Conservation (phyloP, 1,140 invertebrate genomes). For the Lepidurus packardi region DNA sequence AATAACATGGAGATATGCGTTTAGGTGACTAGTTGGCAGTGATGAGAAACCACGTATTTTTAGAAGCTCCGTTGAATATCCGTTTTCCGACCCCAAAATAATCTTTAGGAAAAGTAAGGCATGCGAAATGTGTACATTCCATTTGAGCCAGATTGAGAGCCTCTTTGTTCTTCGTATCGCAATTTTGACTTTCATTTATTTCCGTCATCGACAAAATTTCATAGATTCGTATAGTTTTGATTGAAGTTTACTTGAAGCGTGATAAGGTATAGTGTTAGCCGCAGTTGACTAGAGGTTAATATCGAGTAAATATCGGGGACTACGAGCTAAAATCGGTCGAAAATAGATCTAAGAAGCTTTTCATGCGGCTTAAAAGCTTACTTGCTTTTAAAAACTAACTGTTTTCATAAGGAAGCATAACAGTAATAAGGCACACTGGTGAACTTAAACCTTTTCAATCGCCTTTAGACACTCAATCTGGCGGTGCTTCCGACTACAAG, state of each 20-base stretch:
- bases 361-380: neutral
- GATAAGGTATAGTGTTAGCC: neutral
- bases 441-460: neutral
- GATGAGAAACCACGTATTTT: slow-evolving; percentile 11
- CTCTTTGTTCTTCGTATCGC: neutral
- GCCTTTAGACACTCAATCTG: neutral
- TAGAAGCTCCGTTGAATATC: neutral
- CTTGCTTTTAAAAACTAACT: neutral
- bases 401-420: neutral
- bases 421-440: slow-evolving; percentile 12
- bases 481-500: neutral
- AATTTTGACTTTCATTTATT: neutral
- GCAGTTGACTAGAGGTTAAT: slow-evolving; percentile 9
- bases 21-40: neutral
- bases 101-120: neutral
- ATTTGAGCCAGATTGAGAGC: slow-evolving; percentile 18
- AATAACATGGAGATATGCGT: neutral
- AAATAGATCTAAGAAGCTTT: neutral
- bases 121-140: neutral
- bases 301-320: neutral
- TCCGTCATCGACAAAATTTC: neutral
- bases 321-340: neutral
- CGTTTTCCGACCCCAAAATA: neutral
- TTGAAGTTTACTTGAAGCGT: neutral
- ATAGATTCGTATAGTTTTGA: neutral